Conservation (phyloP, 35 echinoderm and acorn worm species). For the Strongylocentrotus purpuratus region DNA sequence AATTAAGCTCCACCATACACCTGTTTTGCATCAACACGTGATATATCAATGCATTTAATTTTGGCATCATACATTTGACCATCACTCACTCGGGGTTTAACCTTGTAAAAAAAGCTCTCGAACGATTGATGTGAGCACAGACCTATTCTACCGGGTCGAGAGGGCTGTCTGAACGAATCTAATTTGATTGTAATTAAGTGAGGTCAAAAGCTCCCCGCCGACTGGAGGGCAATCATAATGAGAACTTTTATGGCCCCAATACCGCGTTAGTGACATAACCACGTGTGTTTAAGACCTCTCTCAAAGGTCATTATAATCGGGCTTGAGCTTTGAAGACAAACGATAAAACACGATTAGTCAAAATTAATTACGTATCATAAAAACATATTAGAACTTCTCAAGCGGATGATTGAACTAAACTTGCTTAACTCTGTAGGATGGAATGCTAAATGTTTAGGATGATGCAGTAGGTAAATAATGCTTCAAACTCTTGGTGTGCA, state of each 20-base stretch:
- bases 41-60: neutral
- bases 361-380: neutral
- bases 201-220: neutral
- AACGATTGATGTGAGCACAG: too few relatives aligned
- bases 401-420: neutral
- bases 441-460: neutral
- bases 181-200: neutral
- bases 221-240: neutral
- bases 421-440: neutral
- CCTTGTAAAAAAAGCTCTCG: too few relatives aligned
- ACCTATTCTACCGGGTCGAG: neutral
- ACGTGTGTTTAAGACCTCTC: neutral
- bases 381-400: neutral
- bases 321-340: neutral
- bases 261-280: slow-evolving; percentile 2
- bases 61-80: too few relatives aligned
- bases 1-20: neutral
- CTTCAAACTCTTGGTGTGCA: neutral
- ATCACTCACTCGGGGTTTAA: too few relatives aligned
- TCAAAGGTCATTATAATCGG: neutral
- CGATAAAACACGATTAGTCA: neutral
- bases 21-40: neutral
- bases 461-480: neutral
- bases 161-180: slow-evolving; percentile 1
- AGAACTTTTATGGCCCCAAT: neutral